Percentiles rank a stretch among this genome's conserved stretches.
These are phyloP conservation scores for Notodromas monacha DNA, from an alignment of 2,888 invertebrate genomes.

Conservation along the genomic window DNA sequence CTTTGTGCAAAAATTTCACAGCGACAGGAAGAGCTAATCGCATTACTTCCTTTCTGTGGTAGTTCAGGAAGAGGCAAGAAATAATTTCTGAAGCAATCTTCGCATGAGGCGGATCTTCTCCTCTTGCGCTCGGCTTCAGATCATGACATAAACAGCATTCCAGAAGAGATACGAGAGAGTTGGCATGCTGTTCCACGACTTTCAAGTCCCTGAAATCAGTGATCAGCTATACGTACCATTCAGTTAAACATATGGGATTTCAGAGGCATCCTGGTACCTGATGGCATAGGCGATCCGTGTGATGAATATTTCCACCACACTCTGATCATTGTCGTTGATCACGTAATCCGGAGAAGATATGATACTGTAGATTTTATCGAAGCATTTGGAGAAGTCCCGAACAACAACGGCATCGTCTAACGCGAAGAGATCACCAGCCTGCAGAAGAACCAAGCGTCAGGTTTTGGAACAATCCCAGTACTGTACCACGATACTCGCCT, in stretches of 20 bases:
- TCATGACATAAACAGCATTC: conserved; percentile 65
- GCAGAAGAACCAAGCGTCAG: too few relatives aligned
- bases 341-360: conserved; percentile 30
- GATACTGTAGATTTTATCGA: conserved; percentile 21
- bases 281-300: conserved; percentile 64
- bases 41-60: conserved; percentile 37
- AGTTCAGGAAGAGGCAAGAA: conserved; percentile 64
- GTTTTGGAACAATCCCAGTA: too few relatives aligned
- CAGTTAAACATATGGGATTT: conserved; percentile 5
- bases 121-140: conserved; percentile 36
- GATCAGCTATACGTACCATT: not conserved
- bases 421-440: conserved; percentile 65
- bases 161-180: conserved; percentile 43
- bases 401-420: conserved; percentile 56
- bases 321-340: conserved; percentile 62
- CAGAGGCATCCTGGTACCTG: too few relatives aligned
- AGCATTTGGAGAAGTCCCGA: conserved; percentile 46
- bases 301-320: conserved; percentile 74
- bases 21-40: conserved; percentile 54
- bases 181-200: conserved; percentile 42
- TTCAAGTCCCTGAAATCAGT: conserved; percentile 31
- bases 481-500: too few relatives aligned
- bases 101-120: conserved; percentile 75
- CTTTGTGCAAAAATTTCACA: conserved; percentile 60
- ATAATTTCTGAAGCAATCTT: conserved; percentile 84